phyloP scores from a whole-genome alignment of 1,140 invertebrate genomes.

The Lanistes nyassanus region DNA sequence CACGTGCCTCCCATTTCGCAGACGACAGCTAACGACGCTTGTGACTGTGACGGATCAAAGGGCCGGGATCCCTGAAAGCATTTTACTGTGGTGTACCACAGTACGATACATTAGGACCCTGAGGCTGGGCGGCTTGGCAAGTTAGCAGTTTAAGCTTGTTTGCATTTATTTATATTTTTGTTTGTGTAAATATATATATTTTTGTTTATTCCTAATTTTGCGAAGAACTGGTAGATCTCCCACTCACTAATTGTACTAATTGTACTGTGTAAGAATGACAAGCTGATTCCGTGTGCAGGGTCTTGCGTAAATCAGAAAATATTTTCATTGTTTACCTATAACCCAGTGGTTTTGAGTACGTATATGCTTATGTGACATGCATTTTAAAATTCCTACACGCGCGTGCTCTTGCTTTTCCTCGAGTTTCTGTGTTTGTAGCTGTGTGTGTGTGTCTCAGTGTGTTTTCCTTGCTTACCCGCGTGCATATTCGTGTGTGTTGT shows the following conservation, averaged over 20 bases:
- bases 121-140: background rate
- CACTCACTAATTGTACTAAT: no score
- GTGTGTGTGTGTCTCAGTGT: background rate
- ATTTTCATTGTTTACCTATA: no score
- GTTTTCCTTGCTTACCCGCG: background rate
- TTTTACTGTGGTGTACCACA: background rate
- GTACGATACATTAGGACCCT: background rate
- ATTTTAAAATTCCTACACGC: background rate
- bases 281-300: no score
- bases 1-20: background rate
- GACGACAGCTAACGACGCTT: background rate
- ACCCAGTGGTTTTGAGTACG: no score
- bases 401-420: background rate
- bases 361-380: no score
- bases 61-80: background rate
- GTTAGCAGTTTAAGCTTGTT: background rate
- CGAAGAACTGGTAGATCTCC: no score
- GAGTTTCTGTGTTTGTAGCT: background rate
- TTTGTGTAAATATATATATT: no score
- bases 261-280: no score
- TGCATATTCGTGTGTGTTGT: no score
- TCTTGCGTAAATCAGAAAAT: no score
- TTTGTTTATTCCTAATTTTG: no score
- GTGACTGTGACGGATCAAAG: background rate
- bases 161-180: background rate